A percentile compares a stretch with the other conserved stretches of the same genome.
phyloP scores from a whole-genome alignment of 1,140 invertebrate species.

The Diabrotica undecimpunctata region DNA sequence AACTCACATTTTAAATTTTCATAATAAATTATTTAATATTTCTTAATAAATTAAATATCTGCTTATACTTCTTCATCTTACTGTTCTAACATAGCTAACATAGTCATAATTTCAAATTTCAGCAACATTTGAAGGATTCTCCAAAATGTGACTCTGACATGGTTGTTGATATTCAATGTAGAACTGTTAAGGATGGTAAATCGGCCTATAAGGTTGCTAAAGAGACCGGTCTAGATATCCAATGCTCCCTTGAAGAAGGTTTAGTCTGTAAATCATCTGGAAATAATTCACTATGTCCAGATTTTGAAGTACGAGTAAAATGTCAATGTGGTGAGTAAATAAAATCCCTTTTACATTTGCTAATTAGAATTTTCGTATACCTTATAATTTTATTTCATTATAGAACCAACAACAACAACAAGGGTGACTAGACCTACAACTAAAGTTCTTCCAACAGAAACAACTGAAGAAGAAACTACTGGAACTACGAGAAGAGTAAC shows the following conservation, averaged over 20 bases:
- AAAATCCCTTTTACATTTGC: too few relatives aligned
- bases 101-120: neutral
- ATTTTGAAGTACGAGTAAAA: constrained; percentile 72
- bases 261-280: constrained; percentile 58
- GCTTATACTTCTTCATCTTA: too few relatives aligned
- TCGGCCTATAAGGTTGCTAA: constrained; percentile 57
- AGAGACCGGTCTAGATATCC: constrained; percentile 66
- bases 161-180: constrained; percentile 72
- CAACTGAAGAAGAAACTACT: too few relatives aligned
- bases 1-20: too few relatives aligned
- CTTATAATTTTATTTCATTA: too few relatives aligned
- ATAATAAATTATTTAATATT: too few relatives aligned
- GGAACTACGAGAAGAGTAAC: constrained; percentile 46
- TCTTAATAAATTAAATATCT: too few relatives aligned
- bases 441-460: too few relatives aligned
- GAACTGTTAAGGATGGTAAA: constrained; percentile 51
- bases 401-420: too few relatives aligned
- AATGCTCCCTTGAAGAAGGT: constrained; percentile 69
- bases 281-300: constrained; percentile 51
- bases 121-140: constrained; percentile 46
- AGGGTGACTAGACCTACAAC: too few relatives aligned
- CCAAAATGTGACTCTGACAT: constrained; percentile 55
- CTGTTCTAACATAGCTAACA: too few relatives aligned
- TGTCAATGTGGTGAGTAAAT: constrained; percentile 57
- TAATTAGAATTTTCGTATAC: too few relatives aligned